phyloP scores from a whole-genome alignment of 2,888 invertebrate species.

The Zygothrica quintamaculata region DNA sequence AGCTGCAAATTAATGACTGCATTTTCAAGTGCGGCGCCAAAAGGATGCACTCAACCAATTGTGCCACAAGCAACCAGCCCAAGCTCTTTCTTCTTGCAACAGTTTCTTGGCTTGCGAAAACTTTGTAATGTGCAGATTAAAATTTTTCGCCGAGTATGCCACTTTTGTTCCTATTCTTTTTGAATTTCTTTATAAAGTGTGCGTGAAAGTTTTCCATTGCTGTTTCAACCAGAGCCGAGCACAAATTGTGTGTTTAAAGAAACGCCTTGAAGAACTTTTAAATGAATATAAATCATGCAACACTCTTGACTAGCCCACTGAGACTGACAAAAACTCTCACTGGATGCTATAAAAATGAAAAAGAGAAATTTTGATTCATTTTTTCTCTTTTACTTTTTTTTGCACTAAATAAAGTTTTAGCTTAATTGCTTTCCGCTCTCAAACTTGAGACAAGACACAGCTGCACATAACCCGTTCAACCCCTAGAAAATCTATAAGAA shows the following conservation, averaged over 20 bases:
- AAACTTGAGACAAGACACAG: not conserved
- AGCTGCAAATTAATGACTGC: constrained; percentile 77
- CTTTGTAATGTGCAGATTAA: constrained; percentile 75
- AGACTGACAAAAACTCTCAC: constrained; percentile 23
- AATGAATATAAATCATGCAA: constrained; percentile 72
- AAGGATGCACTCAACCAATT: constrained; percentile 31
- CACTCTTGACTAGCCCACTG: constrained; percentile 52
- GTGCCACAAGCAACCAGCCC: too few species aligned
- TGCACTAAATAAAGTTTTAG: too few species aligned
- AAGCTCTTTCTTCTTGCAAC: constrained; percentile 49
- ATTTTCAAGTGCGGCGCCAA: constrained; percentile 56
- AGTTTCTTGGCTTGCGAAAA: constrained; percentile 51
- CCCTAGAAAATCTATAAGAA: constrained; percentile 58
- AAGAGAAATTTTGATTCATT: too few species aligned
- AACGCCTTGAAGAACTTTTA: constrained; percentile 57
- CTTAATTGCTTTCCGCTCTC: too few species aligned
- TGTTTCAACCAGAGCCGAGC: constrained; percentile 23
- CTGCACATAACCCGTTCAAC: constrained; percentile 36
- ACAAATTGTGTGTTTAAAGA: constrained; percentile 54
- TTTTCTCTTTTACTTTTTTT: too few species aligned
- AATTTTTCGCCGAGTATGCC: constrained; percentile 66
- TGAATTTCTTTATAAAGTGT: constrained; percentile 32
- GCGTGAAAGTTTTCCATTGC: constrained; percentile 51
- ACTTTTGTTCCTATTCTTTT: constrained; percentile 38
- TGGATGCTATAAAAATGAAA: constrained; percentile 17